Conservation (phyloP, 2,113 vertebrate species). For the Cairina moschata region DNA sequence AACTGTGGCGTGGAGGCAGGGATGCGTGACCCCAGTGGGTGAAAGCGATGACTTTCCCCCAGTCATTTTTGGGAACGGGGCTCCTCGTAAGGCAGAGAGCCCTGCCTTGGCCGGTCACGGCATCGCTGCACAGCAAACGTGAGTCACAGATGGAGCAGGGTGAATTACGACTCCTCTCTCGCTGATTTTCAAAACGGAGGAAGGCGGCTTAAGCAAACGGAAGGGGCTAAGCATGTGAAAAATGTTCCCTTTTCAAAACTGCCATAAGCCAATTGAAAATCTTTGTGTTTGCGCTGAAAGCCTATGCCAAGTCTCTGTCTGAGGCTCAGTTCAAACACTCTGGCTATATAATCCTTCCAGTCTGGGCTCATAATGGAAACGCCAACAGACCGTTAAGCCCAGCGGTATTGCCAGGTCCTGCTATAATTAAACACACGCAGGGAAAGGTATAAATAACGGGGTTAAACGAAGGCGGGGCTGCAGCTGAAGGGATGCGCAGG, state of each 20-base stretch:
- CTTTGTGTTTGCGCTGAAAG: slow-evolving; percentile 44
- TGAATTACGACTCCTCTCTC: slow-evolving; percentile 39
- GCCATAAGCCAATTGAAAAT: slow-evolving; percentile 62
- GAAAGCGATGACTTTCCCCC: neutral
- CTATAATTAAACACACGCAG: slow-evolving; percentile 62
- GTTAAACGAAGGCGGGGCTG: slow-evolving; percentile 45
- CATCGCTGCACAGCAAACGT: neutral
- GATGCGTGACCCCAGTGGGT: neutral
- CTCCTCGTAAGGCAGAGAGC: slow-evolving; percentile 47
- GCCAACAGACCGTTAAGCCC: slow-evolving; percentile 64
- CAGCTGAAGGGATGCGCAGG: neutral
- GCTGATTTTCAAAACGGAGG: slow-evolving; percentile 37
- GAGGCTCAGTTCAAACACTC: slow-evolving; percentile 61
- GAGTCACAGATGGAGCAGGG: slow-evolving; percentile 24
- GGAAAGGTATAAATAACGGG: slow-evolving; percentile 64
- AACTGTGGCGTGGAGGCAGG: neutral
- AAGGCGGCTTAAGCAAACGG: slow-evolving; percentile 46
- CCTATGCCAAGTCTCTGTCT: slow-evolving; percentile 57
- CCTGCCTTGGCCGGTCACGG: neutral
- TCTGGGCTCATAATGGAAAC: slow-evolving; percentile 60
- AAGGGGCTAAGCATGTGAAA: slow-evolving; percentile 64
- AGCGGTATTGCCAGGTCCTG: slow-evolving; percentile 48
- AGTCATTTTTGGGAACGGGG: neutral
- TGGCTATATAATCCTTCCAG: slow-evolving; percentile 65
- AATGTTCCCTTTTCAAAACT: slow-evolving; percentile 62